These are phyloP conservation scores for Melipona bicolor DNA, from an alignment of 2,888 invertebrate genomes.

Conservation along the genomic window DNA sequence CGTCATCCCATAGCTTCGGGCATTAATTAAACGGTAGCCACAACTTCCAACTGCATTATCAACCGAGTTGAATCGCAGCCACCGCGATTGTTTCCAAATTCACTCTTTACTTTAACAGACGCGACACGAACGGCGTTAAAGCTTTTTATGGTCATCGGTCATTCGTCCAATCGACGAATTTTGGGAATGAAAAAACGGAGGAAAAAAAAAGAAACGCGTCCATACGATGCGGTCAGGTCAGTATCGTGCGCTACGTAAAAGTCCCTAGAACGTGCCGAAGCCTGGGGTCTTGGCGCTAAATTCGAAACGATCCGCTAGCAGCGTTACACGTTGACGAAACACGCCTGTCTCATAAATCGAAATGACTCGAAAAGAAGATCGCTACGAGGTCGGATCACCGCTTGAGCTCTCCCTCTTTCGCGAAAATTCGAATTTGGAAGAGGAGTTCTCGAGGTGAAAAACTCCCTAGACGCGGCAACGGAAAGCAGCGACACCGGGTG, in stretches of 20 bases:
- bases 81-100: not conserved
- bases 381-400: no score
- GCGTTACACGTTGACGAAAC: no score
- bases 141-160: not conserved
- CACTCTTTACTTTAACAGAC: not conserved
- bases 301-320: not conserved
- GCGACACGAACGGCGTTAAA: not conserved
- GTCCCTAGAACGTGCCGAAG: constrained; percentile 11
- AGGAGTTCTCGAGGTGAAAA: not conserved
- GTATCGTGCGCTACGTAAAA: not conserved
- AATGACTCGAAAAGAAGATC: no score
- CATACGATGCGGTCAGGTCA: not conserved
- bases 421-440: no score
- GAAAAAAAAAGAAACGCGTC: not conserved
- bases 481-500: constrained; percentile 45
- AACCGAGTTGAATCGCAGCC: not conserved
- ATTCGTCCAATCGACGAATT: not conserved
- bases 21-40: not conserved
- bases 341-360: no score
- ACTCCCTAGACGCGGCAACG: constrained; percentile 39
- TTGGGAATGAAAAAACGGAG: not conserved
- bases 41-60: not conserved
- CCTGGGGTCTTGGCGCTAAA: not conserved
- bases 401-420: no score
- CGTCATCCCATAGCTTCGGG: not conserved